Evolutionary conservation across 1,140 invertebrate species (phyloP).

Genomic region (Zaprionus camerounensis): DNA sequence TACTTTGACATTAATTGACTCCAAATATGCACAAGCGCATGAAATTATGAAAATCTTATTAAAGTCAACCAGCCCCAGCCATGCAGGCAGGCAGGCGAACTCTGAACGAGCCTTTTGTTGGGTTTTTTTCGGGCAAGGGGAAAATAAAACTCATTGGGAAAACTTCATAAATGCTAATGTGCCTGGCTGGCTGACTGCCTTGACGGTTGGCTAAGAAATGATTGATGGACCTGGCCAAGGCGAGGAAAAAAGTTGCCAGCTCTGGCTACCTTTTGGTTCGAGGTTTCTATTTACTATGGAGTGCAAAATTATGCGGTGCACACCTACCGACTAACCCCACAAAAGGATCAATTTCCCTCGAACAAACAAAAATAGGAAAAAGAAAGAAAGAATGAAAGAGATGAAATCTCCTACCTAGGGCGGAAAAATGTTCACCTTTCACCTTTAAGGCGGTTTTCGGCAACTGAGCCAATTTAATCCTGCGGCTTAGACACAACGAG

Average conservation of each 20-base stretch:
- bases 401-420: not conserved
- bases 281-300: constrained; percentile 56
- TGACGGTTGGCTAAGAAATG: constrained; percentile 62
- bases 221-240: constrained; percentile 65
- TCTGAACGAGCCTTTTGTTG: constrained; percentile 34
- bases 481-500: constrained; percentile 63
- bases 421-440: constrained; percentile 60
- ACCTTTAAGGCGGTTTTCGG: constrained; percentile 38
- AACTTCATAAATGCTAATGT: constrained; percentile 82
- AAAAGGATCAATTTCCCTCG: constrained; percentile 62
- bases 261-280: constrained; percentile 27
- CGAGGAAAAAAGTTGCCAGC: constrained; percentile 47
- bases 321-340: constrained; percentile 29
- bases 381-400: not conserved
- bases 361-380: constrained; percentile 13
- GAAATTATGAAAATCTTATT: constrained; percentile 81
- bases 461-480: constrained; percentile 74
- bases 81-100: constrained; percentile 19
- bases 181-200: constrained; percentile 39
- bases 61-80: constrained; percentile 60
- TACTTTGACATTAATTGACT: constrained; percentile 82
- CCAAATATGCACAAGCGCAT: constrained; percentile 81
- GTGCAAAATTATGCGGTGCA: constrained; percentile 69
- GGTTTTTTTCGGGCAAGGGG: constrained; percentile 11
- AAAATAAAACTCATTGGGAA: constrained; percentile 47